Evolutionary conservation across 2,888 invertebrate genomes (phyloP).

Genomic region (Cyclophora albipunctata): DNA sequence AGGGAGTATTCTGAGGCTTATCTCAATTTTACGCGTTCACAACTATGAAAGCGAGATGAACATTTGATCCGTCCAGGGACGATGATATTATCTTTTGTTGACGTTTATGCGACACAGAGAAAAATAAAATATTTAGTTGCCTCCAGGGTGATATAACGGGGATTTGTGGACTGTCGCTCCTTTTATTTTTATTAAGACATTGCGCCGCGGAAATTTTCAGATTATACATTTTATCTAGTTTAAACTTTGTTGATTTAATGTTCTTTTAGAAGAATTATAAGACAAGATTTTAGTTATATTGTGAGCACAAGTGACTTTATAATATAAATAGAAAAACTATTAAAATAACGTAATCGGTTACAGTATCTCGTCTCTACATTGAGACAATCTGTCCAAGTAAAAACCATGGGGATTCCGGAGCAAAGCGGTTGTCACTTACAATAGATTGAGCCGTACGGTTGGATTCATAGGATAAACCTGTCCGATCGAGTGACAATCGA

Average conservation of each 20-base stretch:
- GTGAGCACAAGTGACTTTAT: too few species aligned
- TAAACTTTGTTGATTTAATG: too few species aligned
- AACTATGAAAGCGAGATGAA: conserved; percentile 49
- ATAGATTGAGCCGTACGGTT: conserved; percentile 9
- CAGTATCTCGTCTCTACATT: too few species aligned
- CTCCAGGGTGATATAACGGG: conserved; percentile 10
- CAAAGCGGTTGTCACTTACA: conserved; percentile 6
- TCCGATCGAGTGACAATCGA: conserved; percentile 32
- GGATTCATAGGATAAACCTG: conserved; percentile 17
- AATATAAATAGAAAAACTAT: too few species aligned
- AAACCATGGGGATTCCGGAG: too few species aligned
- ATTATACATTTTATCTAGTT: too few species aligned
- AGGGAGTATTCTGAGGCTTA: conserved; percentile 37
- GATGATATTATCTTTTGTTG: conserved; percentile 54
- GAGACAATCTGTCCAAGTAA: too few species aligned
- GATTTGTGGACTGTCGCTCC: conserved; percentile 1
- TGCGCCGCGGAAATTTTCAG: too few species aligned
- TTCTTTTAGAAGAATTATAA: too few species aligned
- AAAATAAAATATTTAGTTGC: conserved; percentile 25
- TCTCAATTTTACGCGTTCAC: conserved; percentile 57
- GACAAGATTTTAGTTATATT: too few species aligned
- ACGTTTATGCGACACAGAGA: conserved; percentile 53
- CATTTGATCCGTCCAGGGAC: conserved; percentile 55
- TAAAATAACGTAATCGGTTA: too few species aligned
- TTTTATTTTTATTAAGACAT: neutral